Evolutionary conservation across 2,888 invertebrate species (phyloP).

Genomic region (Lasius platythorax): DNA sequence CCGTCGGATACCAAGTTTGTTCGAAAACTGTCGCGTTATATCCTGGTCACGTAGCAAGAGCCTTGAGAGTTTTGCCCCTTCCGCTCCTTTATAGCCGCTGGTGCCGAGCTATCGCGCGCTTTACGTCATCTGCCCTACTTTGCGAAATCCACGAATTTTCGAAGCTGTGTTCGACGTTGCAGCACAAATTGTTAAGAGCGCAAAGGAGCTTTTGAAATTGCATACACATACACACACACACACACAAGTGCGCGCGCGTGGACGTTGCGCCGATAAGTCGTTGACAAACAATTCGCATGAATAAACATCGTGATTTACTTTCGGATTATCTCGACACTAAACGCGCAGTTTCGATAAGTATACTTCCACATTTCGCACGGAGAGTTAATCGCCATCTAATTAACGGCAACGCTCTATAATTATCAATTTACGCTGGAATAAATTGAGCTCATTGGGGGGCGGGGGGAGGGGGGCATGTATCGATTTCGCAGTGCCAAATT

Average conservation of each 20-base stretch:
- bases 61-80: conserved; percentile 50
- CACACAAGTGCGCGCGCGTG: too few relatives aligned
- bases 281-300: conserved; percentile 27
- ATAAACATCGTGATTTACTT: conserved; percentile 31
- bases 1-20: conserved; percentile 53
- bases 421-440: neutral
- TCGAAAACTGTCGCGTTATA: conserved; percentile 53
- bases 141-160: conserved; percentile 37
- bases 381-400: conserved; percentile 21
- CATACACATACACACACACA: neutral
- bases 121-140: conserved; percentile 37
- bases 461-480: neutral
- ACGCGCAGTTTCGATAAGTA: neutral
- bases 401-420: conserved; percentile 10
- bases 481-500: conserved; percentile 3
- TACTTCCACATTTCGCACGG: neutral
- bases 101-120: conserved; percentile 28
- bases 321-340: conserved; percentile 17
- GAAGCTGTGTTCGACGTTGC: conserved; percentile 29
- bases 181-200: conserved; percentile 26
- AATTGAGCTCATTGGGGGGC: neutral
- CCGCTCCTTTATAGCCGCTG: conserved; percentile 29
- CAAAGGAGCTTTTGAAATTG: conserved; percentile 19
- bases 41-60: conserved; percentile 49
- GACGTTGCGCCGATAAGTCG: conserved; percentile 15